These are phyloP conservation scores for Halcyon badia DNA, from an alignment of 2,797 vertebrate species.

Conservation along the genomic window DNA sequence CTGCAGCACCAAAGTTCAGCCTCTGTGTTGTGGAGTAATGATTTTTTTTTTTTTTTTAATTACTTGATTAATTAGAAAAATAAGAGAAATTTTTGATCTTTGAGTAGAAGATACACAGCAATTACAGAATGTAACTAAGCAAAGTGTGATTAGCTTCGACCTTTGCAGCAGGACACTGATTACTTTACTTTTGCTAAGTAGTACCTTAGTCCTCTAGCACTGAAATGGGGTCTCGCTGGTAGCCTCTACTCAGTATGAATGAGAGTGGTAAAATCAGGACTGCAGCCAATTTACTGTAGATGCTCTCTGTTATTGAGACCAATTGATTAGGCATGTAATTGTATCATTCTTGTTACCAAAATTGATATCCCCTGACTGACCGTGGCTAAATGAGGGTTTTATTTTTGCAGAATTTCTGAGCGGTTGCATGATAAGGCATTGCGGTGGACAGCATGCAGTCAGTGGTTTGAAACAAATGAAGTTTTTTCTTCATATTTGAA, in stretches of 20 bases:
- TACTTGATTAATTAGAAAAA: neutral
- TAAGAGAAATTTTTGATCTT: neutral
- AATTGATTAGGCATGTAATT: constrained; percentile 7
- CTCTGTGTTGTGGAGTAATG: neutral
- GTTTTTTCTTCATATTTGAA: neutral
- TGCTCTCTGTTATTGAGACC: neutral
- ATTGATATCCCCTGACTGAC: constrained; percentile 16
- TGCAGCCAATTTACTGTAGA: neutral
- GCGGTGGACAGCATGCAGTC: neutral
- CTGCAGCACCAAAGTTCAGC: neutral
- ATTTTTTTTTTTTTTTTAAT: neutral
- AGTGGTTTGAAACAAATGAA: constrained; percentile 5
- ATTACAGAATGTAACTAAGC: neutral
- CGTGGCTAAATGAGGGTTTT: neutral
- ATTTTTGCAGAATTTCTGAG: constrained; percentile 17
- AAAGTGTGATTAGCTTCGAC: neutral
- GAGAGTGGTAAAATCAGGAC: neutral
- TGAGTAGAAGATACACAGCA: neutral
- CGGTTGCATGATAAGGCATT: neutral
- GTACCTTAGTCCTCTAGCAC: neutral
- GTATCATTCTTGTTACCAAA: constrained; percentile 16
- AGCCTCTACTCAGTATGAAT: neutral
- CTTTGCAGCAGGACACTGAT: neutral
- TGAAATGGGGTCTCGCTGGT: neutral
- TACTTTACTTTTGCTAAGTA: neutral